phyloP scores from a whole-genome alignment of 2,797 vertebrate genomes.

The Aythya fuligula region DNA sequence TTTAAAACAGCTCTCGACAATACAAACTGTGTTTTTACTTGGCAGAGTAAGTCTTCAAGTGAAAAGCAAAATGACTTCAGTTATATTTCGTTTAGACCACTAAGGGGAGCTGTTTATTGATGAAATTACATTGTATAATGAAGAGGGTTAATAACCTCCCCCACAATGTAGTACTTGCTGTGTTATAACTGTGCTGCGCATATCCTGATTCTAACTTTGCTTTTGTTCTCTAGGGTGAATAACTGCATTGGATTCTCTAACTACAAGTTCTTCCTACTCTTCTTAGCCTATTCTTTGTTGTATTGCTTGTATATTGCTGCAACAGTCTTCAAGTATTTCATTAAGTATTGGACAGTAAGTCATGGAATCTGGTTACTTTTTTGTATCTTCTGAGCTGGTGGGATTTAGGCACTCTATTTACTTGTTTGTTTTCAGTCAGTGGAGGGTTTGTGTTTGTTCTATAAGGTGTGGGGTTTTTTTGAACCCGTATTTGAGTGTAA shows the following conservation, averaged over 20 bases:
- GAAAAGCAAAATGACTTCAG: neutral
- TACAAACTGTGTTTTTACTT: fast-evolving
- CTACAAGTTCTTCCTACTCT: slow-evolving; percentile 99
- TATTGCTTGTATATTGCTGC: slow-evolving; percentile 93
- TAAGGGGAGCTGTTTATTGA: neutral
- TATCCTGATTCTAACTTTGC: slow-evolving; percentile 51
- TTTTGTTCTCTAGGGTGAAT: slow-evolving; percentile 90
- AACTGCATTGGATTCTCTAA: slow-evolving; percentile 99
- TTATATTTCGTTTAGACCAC: neutral
- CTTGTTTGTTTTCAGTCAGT: neutral
- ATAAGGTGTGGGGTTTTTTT: neutral
- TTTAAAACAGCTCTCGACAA: fast-evolving
- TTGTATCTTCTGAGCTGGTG: neutral
- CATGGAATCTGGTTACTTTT: neutral
- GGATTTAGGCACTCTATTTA: neutral
- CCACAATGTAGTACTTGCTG: neutral
- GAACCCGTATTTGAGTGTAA: neutral
- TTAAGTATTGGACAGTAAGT: slow-evolving; percentile 98
- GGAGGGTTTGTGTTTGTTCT: neutral
- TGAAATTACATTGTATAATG: fast-evolving
- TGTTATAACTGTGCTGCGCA: neutral
- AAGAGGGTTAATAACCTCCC: neutral
- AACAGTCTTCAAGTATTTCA: slow-evolving; percentile 95
- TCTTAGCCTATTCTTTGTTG: slow-evolving; percentile 94
- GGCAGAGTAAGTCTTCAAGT: neutral